Percentiles rank a stretch among this genome's conserved stretches.
phyloP scores from a whole-genome alignment of 2,888 invertebrate species.

The Aspidiotus destructor region DNA sequence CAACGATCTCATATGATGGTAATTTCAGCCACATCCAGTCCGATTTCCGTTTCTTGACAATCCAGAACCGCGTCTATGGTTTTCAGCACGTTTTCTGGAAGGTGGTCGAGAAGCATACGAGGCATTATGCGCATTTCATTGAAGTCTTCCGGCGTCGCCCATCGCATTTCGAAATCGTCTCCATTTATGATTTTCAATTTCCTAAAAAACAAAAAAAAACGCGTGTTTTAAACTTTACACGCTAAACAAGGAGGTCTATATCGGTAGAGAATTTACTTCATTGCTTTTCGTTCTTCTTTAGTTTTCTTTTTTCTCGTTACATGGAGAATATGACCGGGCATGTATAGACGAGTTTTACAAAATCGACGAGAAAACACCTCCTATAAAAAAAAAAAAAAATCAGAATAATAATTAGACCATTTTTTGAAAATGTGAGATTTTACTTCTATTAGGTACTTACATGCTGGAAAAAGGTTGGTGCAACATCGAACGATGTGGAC shows the following conservation, averaged over 20 bases:
- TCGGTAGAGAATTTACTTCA: slow-evolving; percentile 47
- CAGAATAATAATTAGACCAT: neutral
- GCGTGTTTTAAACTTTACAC: too few relatives aligned
- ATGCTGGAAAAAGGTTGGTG: slow-evolving; percentile 11
- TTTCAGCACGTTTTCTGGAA: slow-evolving; percentile 66
- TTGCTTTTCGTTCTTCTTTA: slow-evolving; percentile 54
- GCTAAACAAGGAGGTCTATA: neutral
- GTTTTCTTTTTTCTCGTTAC: slow-evolving; percentile 61
- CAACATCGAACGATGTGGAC: slow-evolving; percentile 27
- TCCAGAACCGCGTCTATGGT: slow-evolving; percentile 56
- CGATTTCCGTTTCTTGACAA: slow-evolving; percentile 42
- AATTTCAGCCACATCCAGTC: slow-evolving; percentile 38
- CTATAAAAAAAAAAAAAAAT: slow-evolving; percentile 39
- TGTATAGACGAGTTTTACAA: slow-evolving; percentile 60
- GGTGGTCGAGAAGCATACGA: slow-evolving; percentile 73
- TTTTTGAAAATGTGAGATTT: neutral
- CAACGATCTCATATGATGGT: slow-evolving; percentile 35
- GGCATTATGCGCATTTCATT: slow-evolving; percentile 74
- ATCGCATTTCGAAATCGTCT: slow-evolving; percentile 64
- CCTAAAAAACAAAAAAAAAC: slow-evolving; percentile 42
- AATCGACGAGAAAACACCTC: slow-evolving; percentile 58
- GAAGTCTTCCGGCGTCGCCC: slow-evolving; percentile 70
- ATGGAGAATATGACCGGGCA: slow-evolving; percentile 72
- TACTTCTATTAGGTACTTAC: neutral
- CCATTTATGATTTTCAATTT: slow-evolving; percentile 50